Percentiles rank a stretch among this genome's conserved stretches.
Conservation (phyloP, 2,888 invertebrate species). For the Andrena marginata region DNA sequence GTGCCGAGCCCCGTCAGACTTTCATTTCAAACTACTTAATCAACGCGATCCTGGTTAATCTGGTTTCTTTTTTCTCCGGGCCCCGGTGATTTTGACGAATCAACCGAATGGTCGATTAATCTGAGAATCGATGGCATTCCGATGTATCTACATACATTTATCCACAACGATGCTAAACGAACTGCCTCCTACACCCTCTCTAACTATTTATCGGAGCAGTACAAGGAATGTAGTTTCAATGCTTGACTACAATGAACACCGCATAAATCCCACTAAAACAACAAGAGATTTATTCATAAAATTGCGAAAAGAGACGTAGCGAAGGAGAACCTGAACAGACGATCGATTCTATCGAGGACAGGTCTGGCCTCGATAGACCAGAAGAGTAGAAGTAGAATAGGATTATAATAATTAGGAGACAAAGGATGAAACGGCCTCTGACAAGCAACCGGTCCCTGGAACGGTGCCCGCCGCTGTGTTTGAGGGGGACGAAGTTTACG, state of each 20-base stretch:
- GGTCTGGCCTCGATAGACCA: not conserved
- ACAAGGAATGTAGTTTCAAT: too few species aligned
- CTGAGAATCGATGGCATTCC: not conserved
- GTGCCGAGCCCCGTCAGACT: slow-evolving; percentile 13
- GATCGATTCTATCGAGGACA: not conserved
- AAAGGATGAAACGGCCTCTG: slow-evolving; percentile 29
- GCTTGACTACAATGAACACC: too few species aligned
- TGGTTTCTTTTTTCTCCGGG: slow-evolving; percentile 4
- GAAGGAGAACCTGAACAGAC: not conserved
- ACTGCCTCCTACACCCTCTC: not conserved
- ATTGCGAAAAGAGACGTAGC: not conserved
- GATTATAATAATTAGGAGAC: slow-evolving; percentile 42
- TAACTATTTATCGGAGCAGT: not conserved
- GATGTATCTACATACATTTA: not conserved
- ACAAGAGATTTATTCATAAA: too few species aligned
- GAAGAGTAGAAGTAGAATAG: not conserved
- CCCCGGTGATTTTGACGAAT: slow-evolving; percentile 43
- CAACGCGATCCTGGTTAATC: slow-evolving; percentile 31
- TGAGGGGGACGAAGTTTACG: slow-evolving; percentile 41
- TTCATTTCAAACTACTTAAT: slow-evolving; percentile 56
- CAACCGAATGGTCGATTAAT: slow-evolving; percentile 38
- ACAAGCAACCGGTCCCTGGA: slow-evolving; percentile 43
- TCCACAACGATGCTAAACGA: not conserved
- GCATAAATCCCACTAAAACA: too few species aligned
- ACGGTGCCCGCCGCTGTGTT: slow-evolving; percentile 27